Percentiles rank a stretch among this genome's conserved stretches.
phyloP scores from a whole-genome alignment of 2,797 vertebrate species.

The Molossus molossus region DNA sequence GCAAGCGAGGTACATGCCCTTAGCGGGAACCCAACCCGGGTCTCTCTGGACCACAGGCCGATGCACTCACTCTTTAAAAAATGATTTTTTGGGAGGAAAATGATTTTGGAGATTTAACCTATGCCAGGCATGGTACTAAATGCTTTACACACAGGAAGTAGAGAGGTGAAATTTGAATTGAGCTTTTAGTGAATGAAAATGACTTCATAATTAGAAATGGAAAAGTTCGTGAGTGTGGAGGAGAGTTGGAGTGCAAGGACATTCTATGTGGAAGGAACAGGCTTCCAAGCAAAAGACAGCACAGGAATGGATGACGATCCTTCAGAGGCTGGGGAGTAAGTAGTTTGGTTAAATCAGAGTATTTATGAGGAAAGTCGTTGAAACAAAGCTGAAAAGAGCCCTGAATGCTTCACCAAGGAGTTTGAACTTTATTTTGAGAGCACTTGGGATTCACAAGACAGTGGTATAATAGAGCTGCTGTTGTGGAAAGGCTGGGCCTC shows the following conservation, averaged over 20 bases:
- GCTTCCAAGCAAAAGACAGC: neutral
- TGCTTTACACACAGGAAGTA: neutral
- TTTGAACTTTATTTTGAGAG: constrained; percentile 43
- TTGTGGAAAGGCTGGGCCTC: constrained; percentile 24
- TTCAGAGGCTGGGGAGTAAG: neutral
- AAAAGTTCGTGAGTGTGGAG: neutral
- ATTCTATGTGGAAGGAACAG: neutral
- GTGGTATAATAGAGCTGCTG: neutral
- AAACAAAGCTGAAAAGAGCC: neutral
- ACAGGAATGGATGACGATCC: neutral
- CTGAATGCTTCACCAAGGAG: neutral
- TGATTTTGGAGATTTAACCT: neutral
- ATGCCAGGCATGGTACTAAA: neutral
- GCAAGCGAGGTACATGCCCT: too few species aligned
- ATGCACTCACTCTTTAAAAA: neutral
- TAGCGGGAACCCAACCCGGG: too few species aligned
- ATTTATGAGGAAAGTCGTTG: constrained; percentile 2
- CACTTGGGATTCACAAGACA: neutral
- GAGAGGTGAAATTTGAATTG: constrained; percentile 39
- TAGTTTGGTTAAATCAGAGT: neutral
- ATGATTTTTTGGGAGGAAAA: neutral
- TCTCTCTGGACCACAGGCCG: too few species aligned
- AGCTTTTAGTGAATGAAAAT: constrained; percentile 60
- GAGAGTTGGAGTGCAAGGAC: neutral
- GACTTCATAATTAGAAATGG: constrained; percentile 28